Percentiles rank a stretch among this genome's conserved stretches.
Evolutionary conservation across 2,888 invertebrate genomes (phyloP).

Genomic region (Pogonocherus hispidulus): DNA sequence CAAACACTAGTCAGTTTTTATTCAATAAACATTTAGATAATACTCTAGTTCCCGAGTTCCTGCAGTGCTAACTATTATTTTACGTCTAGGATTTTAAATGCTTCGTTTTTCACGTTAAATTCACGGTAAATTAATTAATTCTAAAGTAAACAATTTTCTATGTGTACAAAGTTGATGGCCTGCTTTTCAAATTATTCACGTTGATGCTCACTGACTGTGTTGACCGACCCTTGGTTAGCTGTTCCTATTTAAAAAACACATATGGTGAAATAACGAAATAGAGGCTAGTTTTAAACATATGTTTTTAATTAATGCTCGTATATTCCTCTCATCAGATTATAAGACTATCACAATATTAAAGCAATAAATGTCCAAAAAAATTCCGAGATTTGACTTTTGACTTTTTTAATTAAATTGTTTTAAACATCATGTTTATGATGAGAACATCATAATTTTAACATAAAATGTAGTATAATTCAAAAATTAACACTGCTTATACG

Average conservation of each 20-base stretch:
- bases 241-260: slow-evolving; percentile 19
- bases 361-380: neutral
- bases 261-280: slow-evolving; percentile 36
- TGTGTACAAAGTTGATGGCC: too few relatives aligned
- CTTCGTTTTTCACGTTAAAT: too few relatives aligned
- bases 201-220: neutral
- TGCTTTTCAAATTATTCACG: too few relatives aligned
- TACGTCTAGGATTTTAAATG: too few relatives aligned
- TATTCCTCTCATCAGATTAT: slow-evolving; percentile 30
- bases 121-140: too few relatives aligned
- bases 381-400: neutral
- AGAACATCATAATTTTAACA: neutral
- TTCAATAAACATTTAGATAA: too few relatives aligned
- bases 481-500: neutral
- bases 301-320: slow-evolving; percentile 35
- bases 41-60: too few relatives aligned
- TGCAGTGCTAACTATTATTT: too few relatives aligned
- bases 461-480: neutral
- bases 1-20: too few relatives aligned
- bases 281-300: slow-evolving; percentile 36
- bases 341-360: neutral
- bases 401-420: neutral
- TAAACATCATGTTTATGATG: neutral
- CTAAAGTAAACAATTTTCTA: too few relatives aligned
- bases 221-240: neutral